phyloP scores from a whole-genome alignment of 1,140 invertebrate genomes.

The Formica exsecta region DNA sequence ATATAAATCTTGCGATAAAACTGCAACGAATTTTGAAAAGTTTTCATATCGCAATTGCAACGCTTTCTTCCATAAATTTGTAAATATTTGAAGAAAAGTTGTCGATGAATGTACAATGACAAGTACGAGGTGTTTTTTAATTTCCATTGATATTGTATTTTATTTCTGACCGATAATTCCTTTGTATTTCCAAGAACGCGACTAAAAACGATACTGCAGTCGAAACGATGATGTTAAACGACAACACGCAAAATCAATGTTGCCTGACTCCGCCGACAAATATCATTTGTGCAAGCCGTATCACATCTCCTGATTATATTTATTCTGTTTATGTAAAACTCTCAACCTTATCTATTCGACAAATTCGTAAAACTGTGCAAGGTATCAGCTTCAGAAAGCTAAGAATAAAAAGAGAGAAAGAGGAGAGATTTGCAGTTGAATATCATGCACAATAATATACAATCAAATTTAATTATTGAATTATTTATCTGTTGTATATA shows the following conservation, averaged over 20 bases:
- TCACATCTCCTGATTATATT: conserved; percentile 49
- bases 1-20: too few species aligned
- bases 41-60: background rate
- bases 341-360: background rate
- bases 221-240: conserved; percentile 2
- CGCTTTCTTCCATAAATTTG: background rate
- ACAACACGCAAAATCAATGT: conserved; percentile 36
- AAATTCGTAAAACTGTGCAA: conserved; percentile 17
- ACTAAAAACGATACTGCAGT: background rate
- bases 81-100: background rate
- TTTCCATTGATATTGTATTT: background rate
- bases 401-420: too few species aligned
- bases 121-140: background rate
- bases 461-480: background rate
- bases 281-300: conserved; percentile 19
- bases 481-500: background rate
- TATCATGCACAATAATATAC: too few species aligned
- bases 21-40: too few species aligned
- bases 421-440: too few species aligned
- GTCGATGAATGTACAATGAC: background rate
- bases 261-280: conserved; percentile 13
- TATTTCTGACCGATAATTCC: conserved; percentile 13
- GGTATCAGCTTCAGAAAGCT: background rate
- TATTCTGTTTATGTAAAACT: conserved; percentile 44
- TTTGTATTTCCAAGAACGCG: background rate